phyloP scores from a whole-genome alignment of 2,113 vertebrate genomes.

The Vombatus ursinus region DNA sequence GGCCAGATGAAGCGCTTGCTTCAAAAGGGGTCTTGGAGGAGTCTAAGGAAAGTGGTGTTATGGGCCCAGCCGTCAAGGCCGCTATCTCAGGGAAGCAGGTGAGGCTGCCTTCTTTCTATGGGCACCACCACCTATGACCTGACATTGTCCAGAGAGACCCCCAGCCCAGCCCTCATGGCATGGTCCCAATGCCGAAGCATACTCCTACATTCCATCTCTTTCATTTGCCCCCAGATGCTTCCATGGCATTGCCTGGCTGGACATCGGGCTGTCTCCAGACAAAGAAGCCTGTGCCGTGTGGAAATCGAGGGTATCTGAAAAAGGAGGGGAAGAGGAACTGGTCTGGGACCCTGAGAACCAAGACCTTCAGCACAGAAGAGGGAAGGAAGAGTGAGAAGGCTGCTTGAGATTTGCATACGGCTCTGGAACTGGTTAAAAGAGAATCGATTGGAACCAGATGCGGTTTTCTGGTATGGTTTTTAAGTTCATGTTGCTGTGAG shows the following conservation, averaged over 20 bases:
- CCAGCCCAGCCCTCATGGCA: neutral
- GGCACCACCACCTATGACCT: neutral
- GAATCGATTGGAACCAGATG: constrained; percentile 78
- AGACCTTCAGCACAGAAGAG: constrained; percentile 26
- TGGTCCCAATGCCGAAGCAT: neutral
- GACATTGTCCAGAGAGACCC: neutral
- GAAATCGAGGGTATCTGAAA: constrained; percentile 23
- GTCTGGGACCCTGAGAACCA: constrained; percentile 30
- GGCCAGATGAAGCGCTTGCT: neutral
- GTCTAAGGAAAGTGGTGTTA: neutral
- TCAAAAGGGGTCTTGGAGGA: constrained; percentile 11
- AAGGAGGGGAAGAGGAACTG: constrained; percentile 47
- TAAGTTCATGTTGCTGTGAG: neutral
- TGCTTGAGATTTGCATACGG: constrained; percentile 63
- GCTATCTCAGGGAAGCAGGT: neutral
- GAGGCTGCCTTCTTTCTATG: neutral
- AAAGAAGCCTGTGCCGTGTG: constrained; percentile 9
- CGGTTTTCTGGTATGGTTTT: constrained; percentile 55
- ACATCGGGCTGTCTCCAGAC: neutral
- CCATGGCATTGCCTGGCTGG: neutral
- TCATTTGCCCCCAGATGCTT: neutral
- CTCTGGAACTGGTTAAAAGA: constrained; percentile 58
- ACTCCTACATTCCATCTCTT: neutral
- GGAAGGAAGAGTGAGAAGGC: constrained; percentile 10
- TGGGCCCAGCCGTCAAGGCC: neutral